Evolutionary conservation across 1,140 invertebrate species (phyloP), one percentile per base, ranked within the genome.

Genomic region (Rhyzopertha dominica): DNA sequence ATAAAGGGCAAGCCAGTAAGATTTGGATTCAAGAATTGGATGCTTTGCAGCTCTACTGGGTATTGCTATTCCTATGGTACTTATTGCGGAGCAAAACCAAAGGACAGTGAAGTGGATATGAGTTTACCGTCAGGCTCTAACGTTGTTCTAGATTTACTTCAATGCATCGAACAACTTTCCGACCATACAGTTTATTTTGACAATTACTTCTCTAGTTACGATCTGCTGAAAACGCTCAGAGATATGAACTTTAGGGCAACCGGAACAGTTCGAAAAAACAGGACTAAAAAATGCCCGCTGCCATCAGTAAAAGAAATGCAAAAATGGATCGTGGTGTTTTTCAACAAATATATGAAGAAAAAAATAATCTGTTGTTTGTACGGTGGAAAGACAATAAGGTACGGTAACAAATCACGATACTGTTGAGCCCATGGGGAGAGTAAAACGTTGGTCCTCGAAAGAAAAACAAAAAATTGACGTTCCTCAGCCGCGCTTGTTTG

Each of bases 161-260:
- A 22, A 36, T 36, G 3, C 3, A 22, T 8, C 16, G 13, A 38
- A 45, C n/a, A 42, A 7, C 26, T 41, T 16, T 3, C 9, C 10
- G 41, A 59, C 10, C 54, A 61, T 47, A 34, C 40, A 17, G 50
- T 62, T 13, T 63, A 53, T 47, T 61, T 65, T 29, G 56, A 66
- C 38, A 63, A 63, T 54, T 59, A 59, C 44, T 66, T 66, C 43
- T 58, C 53, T 13, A 62, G 48, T 4, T 47, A 47, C n/a, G 39
- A 55, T 43, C 35, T 48, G 12, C 20, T 48, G 16, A 35, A 2
- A 19, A 7, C 10, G 4, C 30, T 54, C 10, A 32, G 35, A 40
- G n/a, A 41, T 10, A 12, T 1, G 5, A 28, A 29, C 18, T 31
- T 30, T 25, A 19, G 35, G 4, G 51, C 43, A 5, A 47, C 58